These are phyloP conservation scores for Acropora tenuis DNA, from an alignment of 64 coral and sea anemone species.

Conservation along the genomic window DNA sequence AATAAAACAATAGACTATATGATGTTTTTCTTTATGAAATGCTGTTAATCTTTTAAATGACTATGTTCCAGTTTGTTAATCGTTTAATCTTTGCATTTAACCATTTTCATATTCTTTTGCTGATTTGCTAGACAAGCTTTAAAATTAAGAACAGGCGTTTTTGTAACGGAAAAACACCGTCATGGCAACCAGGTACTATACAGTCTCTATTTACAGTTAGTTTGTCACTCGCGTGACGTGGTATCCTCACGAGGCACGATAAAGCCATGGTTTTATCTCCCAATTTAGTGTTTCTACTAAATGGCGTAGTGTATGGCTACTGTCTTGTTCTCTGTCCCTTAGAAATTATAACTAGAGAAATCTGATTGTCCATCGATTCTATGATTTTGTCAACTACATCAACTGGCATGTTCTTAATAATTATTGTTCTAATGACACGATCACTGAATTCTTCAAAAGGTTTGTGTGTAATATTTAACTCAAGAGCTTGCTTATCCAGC, in stretches of 20 bases:
- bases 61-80: not conserved
- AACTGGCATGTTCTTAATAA: conserved; percentile 36
- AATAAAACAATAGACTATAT: not conserved
- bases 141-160: too few species aligned
- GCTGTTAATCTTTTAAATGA: not conserved
- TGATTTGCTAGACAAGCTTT: not conserved
- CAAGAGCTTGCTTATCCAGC: not conserved
- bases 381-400: too few species aligned
- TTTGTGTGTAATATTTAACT: conserved; percentile 20
- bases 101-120: too few species aligned
- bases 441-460: not conserved
- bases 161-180: not conserved
- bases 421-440: conserved; percentile 27
- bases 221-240: not conserved
- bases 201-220: not conserved
- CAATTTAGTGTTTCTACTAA: not conserved
- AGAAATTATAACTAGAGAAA: too few species aligned
- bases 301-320: not conserved
- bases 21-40: not conserved
- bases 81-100: not conserved
- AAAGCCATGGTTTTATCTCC: not conserved
- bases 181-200: not conserved
- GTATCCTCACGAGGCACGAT: not conserved
- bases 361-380: too few species aligned
- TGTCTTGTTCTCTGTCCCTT: too few species aligned